phyloP scores from a whole-genome alignment of 2,888 invertebrate genomes.

The Ectemnius cavifrons region DNA sequence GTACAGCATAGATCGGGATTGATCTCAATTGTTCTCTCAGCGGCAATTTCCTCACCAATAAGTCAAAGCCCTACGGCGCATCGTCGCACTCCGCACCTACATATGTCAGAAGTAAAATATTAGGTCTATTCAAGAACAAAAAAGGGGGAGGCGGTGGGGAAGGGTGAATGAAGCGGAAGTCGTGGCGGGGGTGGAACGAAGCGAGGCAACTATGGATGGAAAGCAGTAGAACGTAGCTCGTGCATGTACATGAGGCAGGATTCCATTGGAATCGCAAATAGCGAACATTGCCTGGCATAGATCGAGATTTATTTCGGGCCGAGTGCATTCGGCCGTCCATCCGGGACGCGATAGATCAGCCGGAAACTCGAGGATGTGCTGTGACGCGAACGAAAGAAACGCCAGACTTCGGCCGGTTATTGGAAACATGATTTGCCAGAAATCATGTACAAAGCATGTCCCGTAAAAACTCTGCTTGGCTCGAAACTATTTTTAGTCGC shows the following conservation, averaged over 20 bases:
- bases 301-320: slow-evolving; percentile 36
- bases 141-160: too few relatives aligned
- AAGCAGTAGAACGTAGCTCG: slow-evolving; percentile 2
- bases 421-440: slow-evolving; percentile 19
- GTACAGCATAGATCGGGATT: too few relatives aligned
- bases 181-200: too few relatives aligned
- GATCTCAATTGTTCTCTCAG: too few relatives aligned
- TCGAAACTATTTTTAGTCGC: neutral
- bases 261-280: slow-evolving; percentile 21
- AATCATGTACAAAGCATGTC: neutral
- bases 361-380: slow-evolving; percentile 12
- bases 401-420: slow-evolving; percentile 16
- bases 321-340: slow-evolving; percentile 19
- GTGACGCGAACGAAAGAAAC: slow-evolving; percentile 26
- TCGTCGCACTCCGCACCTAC: too few relatives aligned
- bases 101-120: too few relatives aligned
- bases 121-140: too few relatives aligned
- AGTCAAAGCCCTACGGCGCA: too few relatives aligned
- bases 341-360: slow-evolving; percentile 26
- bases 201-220: neutral
- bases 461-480: too few relatives aligned
- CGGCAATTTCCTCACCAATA: too few relatives aligned
- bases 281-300: slow-evolving; percentile 8
- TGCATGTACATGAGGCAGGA: neutral
- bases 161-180: too few relatives aligned